A percentile compares a stretch with the other conserved stretches of the same genome.
Conservation (phyloP, 2,888 invertebrate genomes). For the Oasisia sp. region DNA sequence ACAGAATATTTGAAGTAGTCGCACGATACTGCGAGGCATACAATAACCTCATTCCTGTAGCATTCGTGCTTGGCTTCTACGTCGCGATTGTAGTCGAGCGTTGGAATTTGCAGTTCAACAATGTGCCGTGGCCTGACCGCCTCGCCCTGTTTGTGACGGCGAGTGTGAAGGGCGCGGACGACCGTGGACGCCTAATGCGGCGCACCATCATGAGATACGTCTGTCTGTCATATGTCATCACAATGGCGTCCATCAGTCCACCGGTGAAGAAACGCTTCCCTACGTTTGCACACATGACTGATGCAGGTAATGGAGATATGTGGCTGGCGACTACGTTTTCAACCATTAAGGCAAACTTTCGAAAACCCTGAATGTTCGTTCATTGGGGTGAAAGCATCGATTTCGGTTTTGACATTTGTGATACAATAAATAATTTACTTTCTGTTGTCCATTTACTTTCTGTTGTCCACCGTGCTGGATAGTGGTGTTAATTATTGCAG, state of each 20-base stretch:
- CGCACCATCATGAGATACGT: conserved; percentile 74
- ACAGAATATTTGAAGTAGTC: conserved; percentile 78
- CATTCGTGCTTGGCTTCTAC: conserved; percentile 94
- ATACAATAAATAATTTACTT: no score
- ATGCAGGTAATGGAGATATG: conserved; percentile 59
- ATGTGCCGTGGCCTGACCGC: conserved; percentile 82
- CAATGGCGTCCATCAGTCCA: conserved; percentile 73
- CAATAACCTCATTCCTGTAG: conserved; percentile 88
- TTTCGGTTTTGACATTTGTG: no score
- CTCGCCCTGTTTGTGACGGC: conserved; percentile 75
- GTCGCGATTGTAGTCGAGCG: conserved; percentile 91
- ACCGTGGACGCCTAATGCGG: conserved; percentile 72
- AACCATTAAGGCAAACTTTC: background rate
- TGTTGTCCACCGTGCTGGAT: no score
- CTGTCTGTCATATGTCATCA: conserved; percentile 68
- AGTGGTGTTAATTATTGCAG: no score
- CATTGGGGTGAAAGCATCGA: no score
- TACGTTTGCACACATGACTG: conserved; percentile 66
- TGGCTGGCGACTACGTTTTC: background rate
- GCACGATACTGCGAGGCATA: conserved; percentile 87
- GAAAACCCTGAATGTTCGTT: background rate
- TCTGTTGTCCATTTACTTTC: no score
- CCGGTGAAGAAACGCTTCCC: conserved; percentile 72
- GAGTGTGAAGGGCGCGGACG: conserved; percentile 70
- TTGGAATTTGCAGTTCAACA: conserved; percentile 86